phyloP scores from a whole-genome alignment of 1,140 invertebrate genomes.

The Orchesella cincta region DNA sequence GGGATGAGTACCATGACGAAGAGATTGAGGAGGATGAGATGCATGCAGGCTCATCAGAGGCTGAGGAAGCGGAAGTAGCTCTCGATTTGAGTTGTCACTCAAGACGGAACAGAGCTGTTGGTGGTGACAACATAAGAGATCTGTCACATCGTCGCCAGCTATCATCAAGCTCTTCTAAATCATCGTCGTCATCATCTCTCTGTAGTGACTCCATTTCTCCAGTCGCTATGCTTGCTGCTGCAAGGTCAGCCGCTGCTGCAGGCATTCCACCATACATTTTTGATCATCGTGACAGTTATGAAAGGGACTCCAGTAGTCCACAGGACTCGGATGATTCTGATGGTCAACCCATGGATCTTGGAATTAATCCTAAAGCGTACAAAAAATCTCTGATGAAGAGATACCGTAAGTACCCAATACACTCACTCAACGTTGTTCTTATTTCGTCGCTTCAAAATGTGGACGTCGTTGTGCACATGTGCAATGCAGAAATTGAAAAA shows the following conservation, averaged over 20 bases:
- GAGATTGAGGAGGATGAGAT: slow-evolving; percentile 25
- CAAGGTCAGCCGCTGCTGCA: slow-evolving; percentile 13
- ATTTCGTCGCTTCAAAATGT: no score
- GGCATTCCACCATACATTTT: slow-evolving; percentile 42
- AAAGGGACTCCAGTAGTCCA: slow-evolving; percentile 43
- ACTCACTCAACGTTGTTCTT: no score
- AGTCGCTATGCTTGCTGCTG: slow-evolving; percentile 25
- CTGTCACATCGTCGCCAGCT: slow-evolving; percentile 7
- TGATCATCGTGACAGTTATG: slow-evolving; percentile 38
- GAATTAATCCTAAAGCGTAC: slow-evolving; percentile 71
- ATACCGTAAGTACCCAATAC: slow-evolving; percentile 77
- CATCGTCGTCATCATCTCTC: not conserved
- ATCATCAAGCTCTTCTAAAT: slow-evolving; percentile 23
- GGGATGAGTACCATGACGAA: slow-evolving; percentile 7
- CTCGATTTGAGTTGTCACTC: slow-evolving; percentile 47
- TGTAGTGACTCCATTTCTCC: slow-evolving; percentile 26
- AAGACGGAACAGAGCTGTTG: slow-evolving; percentile 27
- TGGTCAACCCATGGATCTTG: slow-evolving; percentile 55
- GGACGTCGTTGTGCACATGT: no score
- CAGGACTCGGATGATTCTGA: slow-evolving; percentile 73
- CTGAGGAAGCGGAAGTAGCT: slow-evolving; percentile 20
- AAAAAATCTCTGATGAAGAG: slow-evolving; percentile 85
- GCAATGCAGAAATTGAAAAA: no score
- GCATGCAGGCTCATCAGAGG: slow-evolving; percentile 17
- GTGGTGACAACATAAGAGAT: not conserved